phyloP scores from a whole-genome alignment of 2,113 vertebrate species.

The Tenebrosternarchus preto region DNA sequence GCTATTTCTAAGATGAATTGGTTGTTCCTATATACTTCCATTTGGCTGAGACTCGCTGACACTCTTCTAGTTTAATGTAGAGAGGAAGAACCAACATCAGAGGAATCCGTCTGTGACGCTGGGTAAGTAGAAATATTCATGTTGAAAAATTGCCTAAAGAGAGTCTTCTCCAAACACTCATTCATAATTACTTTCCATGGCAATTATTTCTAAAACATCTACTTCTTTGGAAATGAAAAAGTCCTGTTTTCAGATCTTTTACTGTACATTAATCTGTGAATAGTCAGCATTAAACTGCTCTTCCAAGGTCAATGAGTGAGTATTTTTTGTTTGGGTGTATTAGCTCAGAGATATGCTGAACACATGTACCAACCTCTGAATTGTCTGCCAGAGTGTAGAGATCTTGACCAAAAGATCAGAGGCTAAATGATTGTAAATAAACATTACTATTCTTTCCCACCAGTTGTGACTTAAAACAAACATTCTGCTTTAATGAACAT shows the following conservation, averaged over 20 bases:
- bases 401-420: not conserved
- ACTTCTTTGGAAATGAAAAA: not conserved
- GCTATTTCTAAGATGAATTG: not conserved
- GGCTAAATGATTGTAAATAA: no score
- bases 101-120: not conserved
- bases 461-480: not conserved
- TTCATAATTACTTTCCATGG: not conserved
- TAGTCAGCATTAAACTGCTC: not conserved
- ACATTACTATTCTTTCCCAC: not conserved
- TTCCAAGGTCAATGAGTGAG: not conserved
- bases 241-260: not conserved
- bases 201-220: not conserved
- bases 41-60: not conserved
- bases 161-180: not conserved
- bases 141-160: not conserved
- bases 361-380: not conserved
- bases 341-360: not conserved
- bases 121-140: not conserved
- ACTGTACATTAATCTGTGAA: slow-evolving; percentile 3
- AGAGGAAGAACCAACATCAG: not conserved
- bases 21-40: not conserved
- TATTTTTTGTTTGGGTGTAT: slow-evolving; percentile 9
- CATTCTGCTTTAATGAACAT: not conserved
- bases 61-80: not conserved
- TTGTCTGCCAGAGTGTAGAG: slow-evolving; percentile 2